phyloP scores from a whole-genome alignment of 2,797 vertebrate genomes.

The Chaetodon trifasciatus region DNA sequence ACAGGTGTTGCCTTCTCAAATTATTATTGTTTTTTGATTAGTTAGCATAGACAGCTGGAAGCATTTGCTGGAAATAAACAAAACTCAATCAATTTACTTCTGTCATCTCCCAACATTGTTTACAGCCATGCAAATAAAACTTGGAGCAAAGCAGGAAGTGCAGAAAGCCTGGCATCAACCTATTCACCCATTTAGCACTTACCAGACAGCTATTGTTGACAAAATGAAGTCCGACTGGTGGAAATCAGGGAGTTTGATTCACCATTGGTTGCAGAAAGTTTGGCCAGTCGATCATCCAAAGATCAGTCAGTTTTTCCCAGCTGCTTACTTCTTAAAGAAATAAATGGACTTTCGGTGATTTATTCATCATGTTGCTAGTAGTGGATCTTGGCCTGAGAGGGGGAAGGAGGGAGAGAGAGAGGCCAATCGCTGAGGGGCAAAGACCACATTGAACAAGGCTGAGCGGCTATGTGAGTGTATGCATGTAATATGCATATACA shows the following conservation, averaged over 20 bases:
- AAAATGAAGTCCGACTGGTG: conserved; percentile 9
- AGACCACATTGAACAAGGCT: background rate
- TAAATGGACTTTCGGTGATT: conserved; percentile 1
- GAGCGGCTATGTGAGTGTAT: background rate
- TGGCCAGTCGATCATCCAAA: background rate
- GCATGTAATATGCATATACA: background rate
- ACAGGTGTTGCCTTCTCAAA: background rate
- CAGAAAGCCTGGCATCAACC: conserved; percentile 8
- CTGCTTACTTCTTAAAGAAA: conserved; percentile 19
- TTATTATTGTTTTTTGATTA: conserved; percentile 21
- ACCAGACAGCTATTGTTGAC: conserved; percentile 8
- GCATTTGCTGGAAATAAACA: conserved; percentile 20
- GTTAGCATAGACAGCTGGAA: conserved; percentile 9
- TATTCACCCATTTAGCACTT: conserved; percentile 7
- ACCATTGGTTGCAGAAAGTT: background rate
- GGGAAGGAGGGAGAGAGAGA: background rate
- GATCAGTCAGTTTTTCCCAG: background rate
- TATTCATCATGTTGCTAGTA: conserved; percentile 24
- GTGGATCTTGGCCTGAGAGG: background rate
- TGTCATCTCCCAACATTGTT: conserved; percentile 7
- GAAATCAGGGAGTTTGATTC: conserved; percentile 15
- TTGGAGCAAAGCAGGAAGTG: background rate
- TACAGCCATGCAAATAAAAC: conserved; percentile 16
- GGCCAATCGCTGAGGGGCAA: background rate
- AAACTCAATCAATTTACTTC: conserved; percentile 22